Percentiles rank a stretch among this genome's conserved stretches.
phyloP scores from a whole-genome alignment of 2,888 invertebrate species.

The Leistus spinibarbis region DNA sequence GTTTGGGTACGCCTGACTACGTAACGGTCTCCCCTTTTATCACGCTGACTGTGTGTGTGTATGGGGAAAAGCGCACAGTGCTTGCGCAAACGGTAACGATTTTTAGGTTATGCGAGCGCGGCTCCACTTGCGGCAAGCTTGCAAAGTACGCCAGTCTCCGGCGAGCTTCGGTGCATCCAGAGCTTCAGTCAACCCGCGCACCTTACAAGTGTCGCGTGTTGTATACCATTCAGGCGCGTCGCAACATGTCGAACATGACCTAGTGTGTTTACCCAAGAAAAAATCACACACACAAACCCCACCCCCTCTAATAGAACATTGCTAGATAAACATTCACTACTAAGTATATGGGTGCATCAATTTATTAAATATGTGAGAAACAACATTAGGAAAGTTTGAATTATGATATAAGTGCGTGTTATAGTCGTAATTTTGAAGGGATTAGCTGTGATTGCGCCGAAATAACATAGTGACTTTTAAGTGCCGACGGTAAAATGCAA shows the following conservation, averaged over 20 bases:
- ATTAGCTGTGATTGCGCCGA: neutral
- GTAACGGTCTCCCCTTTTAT: slow-evolving; percentile 6
- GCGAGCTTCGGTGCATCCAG: slow-evolving; percentile 50
- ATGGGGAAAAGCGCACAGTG: slow-evolving; percentile 41
- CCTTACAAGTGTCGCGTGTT: slow-evolving; percentile 32
- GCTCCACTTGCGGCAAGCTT: slow-evolving; percentile 50
- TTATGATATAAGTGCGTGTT: neutral
- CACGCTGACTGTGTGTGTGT: neutral
- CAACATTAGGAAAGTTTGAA: neutral
- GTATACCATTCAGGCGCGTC: neutral
- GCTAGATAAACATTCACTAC: neutral
- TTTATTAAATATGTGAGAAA: neutral
- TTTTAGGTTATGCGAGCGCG: slow-evolving; percentile 50
- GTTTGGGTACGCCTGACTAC: slow-evolving; percentile 9
- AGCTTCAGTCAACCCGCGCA: slow-evolving; percentile 31
- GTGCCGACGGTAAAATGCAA: neutral
- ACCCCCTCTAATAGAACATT: neutral
- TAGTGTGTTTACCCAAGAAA: neutral
- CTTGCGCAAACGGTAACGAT: slow-evolving; percentile 58
- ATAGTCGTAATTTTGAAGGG: neutral
- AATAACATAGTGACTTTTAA: neutral
- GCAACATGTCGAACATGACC: slow-evolving; percentile 4
- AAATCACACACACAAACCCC: neutral
- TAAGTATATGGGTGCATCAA: neutral
- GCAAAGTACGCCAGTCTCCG: slow-evolving; percentile 53